Percentiles rank a stretch among this genome's conserved stretches.
Conservation (phyloP, 2,113 vertebrate species). For the Callocephalon fimbriatum region DNA sequence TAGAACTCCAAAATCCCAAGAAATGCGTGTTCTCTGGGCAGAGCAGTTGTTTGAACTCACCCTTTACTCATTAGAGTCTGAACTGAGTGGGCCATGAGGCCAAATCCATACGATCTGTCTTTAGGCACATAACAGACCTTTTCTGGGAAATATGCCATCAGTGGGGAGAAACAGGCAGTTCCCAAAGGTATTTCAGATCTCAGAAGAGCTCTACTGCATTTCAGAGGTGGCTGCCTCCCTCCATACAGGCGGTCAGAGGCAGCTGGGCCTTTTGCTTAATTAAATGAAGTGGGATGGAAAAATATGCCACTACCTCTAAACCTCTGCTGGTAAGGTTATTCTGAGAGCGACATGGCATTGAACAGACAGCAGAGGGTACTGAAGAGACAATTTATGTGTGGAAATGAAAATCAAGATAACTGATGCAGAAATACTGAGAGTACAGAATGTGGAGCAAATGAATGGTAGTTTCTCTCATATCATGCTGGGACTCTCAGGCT, state of each 20-base stretch:
- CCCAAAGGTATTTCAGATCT: neutral
- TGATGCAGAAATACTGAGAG: neutral
- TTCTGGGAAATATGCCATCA: neutral
- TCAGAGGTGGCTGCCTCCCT: neutral
- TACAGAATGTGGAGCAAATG: neutral
- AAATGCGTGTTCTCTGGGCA: neutral
- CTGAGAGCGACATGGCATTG: neutral
- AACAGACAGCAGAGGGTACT: slow-evolving; percentile 49
- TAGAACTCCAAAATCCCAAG: neutral
- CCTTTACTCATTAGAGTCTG: neutral
- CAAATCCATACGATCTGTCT: neutral
- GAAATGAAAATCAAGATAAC: neutral
- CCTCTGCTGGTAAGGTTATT: neutral
- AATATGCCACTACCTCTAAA: neutral
- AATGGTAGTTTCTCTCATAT: neutral
- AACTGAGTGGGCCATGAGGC: neutral
- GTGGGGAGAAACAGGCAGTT: neutral
- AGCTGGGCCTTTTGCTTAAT: neutral
- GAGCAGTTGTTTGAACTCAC: neutral
- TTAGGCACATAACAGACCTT: neutral
- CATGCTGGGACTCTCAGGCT: neutral
- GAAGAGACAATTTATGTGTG: slow-evolving; percentile 23
- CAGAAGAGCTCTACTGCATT: neutral
- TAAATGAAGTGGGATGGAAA: neutral
- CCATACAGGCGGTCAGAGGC: neutral